These are phyloP conservation scores for Peromyscus nudipes DNA, from an alignment of 2,797 vertebrate species.

Conservation along the genomic window DNA sequence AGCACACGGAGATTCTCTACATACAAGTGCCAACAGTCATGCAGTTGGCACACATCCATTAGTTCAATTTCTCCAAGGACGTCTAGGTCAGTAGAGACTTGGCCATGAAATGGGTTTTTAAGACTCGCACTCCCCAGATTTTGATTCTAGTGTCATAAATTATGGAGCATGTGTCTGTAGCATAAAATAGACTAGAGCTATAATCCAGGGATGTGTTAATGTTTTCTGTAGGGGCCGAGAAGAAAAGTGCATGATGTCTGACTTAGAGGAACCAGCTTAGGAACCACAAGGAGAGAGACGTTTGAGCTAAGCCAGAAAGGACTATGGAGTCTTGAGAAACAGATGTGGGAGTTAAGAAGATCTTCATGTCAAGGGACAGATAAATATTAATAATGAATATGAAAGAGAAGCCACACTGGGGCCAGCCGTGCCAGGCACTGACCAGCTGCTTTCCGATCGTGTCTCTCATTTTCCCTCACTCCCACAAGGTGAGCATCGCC, in stretches of 20 bases:
- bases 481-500: not conserved
- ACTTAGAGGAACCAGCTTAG: not conserved
- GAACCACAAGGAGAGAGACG: not conserved
- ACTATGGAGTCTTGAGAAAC: not conserved
- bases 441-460: not conserved
- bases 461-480: not conserved
- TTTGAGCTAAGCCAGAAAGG: not conserved
- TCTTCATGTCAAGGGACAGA: not conserved
- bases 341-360: not conserved
- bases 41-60: not conserved
- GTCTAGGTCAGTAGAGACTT: not conserved
- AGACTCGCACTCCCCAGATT: not conserved
- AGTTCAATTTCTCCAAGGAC: not conserved
- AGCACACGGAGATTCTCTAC: not conserved
- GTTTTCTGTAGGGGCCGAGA: not conserved
- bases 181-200: not conserved
- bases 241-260: not conserved
- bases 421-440: not conserved
- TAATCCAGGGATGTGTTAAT: not conserved
- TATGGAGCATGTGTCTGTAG: not conserved
- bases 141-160: not conserved
- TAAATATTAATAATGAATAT: conserved; percentile 14
- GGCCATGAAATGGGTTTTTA: not conserved
- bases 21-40: not conserved
- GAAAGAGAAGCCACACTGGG: not conserved